Evolutionary conservation across 2,797 vertebrate species (phyloP).

Genomic region (Tapera naevia): DNA sequence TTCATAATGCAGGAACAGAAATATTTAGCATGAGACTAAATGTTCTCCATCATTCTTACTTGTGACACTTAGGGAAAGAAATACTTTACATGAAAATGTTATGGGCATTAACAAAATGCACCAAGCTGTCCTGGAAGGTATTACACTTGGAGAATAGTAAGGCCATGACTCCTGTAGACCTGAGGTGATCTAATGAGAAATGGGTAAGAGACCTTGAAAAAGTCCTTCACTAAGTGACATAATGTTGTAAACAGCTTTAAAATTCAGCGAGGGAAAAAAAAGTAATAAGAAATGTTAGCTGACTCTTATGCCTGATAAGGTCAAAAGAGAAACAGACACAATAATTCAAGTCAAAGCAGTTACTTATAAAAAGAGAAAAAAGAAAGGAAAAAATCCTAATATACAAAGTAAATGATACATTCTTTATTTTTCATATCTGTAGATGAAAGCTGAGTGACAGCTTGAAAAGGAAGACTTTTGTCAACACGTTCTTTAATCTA

Average conservation of each 20-base stretch:
- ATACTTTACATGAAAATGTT: not conserved
- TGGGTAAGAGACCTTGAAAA: not conserved
- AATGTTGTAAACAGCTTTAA: not conserved
- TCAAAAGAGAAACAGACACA: not conserved
- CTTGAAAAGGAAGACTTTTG: not conserved
- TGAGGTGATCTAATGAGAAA: not conserved
- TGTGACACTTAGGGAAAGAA: not conserved
- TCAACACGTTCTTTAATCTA: not conserved
- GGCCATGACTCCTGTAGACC: not conserved
- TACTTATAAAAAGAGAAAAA: not conserved
- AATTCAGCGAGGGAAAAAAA: not conserved
- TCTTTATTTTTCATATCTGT: not conserved
- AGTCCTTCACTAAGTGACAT: not conserved
- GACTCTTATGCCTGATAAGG: not conserved
- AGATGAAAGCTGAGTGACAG: not conserved
- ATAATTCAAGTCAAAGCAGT: not conserved
- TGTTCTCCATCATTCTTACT: not conserved
- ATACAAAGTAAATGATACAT: not conserved
- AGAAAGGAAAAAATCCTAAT: not conserved
- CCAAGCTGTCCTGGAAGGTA: not conserved
- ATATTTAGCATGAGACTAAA: not conserved
- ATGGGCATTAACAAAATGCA: not conserved
- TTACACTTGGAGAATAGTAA: not conserved
- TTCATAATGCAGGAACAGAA: not conserved
- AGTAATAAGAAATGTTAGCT: not conserved